phyloP scores from a whole-genome alignment of 2,113 vertebrate genomes.

The Ailurus styani region DNA sequence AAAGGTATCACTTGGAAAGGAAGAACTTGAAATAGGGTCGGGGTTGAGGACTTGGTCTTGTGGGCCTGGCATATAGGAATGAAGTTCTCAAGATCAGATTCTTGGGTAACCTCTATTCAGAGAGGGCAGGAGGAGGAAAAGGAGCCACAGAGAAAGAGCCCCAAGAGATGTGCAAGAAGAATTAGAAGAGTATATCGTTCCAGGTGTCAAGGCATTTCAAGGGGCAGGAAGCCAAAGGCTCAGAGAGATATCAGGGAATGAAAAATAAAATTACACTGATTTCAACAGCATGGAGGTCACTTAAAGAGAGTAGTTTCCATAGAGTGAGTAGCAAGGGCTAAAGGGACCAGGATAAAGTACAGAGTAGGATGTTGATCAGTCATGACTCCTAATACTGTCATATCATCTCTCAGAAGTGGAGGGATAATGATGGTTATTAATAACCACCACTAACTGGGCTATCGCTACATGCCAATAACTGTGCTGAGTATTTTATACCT shows the following conservation, averaged over 20 bases:
- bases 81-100: not conserved
- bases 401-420: not conserved
- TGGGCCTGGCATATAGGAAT: not conserved
- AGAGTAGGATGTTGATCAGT: not conserved
- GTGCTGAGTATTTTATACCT: not conserved
- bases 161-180: not conserved
- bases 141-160: not conserved
- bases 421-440: not conserved
- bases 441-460: not conserved
- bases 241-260: not conserved
- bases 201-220: not conserved
- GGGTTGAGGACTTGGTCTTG: conserved; percentile 7
- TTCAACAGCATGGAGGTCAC: not conserved
- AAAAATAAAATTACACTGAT: not conserved
- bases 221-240: not conserved
- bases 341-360: not conserved
- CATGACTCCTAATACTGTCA: not conserved
- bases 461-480: not conserved
- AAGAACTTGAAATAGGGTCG: conserved; percentile 19
- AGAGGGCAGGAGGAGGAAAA: not conserved
- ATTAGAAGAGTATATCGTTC: not conserved
- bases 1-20: not conserved
- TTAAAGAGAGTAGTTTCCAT: not conserved
- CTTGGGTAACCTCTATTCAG: not conserved
- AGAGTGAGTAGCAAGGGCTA: not conserved